Base-by-base conservation (phyloP, 1,140 invertebrate genomes). In the Phortica variegata region DNA sequence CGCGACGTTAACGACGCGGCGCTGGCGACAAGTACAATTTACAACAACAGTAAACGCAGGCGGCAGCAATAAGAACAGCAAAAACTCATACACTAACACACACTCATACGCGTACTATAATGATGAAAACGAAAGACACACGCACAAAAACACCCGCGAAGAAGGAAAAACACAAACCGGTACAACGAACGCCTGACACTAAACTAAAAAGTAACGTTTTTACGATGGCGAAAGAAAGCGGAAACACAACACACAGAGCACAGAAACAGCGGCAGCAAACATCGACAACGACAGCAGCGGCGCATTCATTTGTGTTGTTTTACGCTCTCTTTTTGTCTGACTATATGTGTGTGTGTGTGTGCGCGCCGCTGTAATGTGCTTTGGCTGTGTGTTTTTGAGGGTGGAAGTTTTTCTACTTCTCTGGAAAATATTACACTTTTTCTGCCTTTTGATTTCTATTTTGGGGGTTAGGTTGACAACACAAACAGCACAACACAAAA, bases 331-430 rank as follows among this genome's bases (percentile, higher is more conserved):
- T 16, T 45, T 33, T 41, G 26, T 33, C 29, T 36, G 17, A n/a
- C 21, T 47, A 19, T 32, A 21, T 54, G 54, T 51, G 33, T 47
- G 39, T 50, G 16, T 49, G 49, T 58, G 19, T 61, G 60, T 56
- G 49, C n/a, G n/a, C n/a, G n/a, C n/a, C 23, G 5, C 23, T 50
- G 23, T 47, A 56, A 47, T 53, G 45, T 47, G 56, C 57, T 56
- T 58, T 43, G 43, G 57, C 57, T 15, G 37, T 58, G 56, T 26
- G 5, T 26, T 57, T 68, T 68, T 60, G 63, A 68, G 63, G 63
- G 63, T 68, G 63, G 63, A 68, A 68, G 63, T 68, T 68, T 66
- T 68, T 66, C 65, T 69, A 63, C 60, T 68, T 68, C 63, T 68
- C 60, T 69, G 65, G 63, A 68, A 66, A 66, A 66, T 68, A 63